Evolutionary conservation across 2,797 vertebrate genomes (phyloP), one percentile per base, ranked within the genome.

Genomic region (Valencia hispanica): DNA sequence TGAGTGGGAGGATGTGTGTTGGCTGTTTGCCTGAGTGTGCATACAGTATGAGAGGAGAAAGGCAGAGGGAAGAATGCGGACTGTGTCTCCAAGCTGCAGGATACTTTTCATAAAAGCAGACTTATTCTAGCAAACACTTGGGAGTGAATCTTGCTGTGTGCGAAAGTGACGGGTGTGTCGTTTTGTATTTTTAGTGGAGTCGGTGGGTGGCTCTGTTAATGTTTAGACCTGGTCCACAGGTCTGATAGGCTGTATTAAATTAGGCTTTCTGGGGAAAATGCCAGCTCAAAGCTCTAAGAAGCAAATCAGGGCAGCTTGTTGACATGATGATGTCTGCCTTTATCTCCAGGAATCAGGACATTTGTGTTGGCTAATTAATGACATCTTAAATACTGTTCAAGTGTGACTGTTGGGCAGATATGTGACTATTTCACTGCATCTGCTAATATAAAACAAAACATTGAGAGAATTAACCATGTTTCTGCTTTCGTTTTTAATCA

Each of bases 281-380:
- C 86, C 90, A 92, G 75, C 73, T 74, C 61, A 30, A 34, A 80
- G 78, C 80, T 80, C 75, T 39, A 80, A 75, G 71, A 84, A 73
- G 66, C 82, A 76, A 84, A 73, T 63, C 82, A 76, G 74, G 73
- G 51, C 34, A 27, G 61, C 73, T 73, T 83, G 84, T 79, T 85
- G 86, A 90, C 83, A 86, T 68, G 75, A 87, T 76, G 79, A 79
- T 79, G 79, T 85, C 61, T 65, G 78, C 84, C 68, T 76, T 65
- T 79, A 69, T 78, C 78, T 82, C 48, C 30, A 63, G 63, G 57
- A 57, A 39, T 51, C 61, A 30, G 36, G 59, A 75, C 65, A 71
- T 68, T 73, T 76, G 47, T 70, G 34, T 61, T 74, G 68, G 71
- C 66, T 70, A 73, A 86, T 70, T 76, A 76, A 78, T 77, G 34